Conservation (phyloP, 2,888 invertebrate genomes). For the Philhelius pedissequus region DNA sequence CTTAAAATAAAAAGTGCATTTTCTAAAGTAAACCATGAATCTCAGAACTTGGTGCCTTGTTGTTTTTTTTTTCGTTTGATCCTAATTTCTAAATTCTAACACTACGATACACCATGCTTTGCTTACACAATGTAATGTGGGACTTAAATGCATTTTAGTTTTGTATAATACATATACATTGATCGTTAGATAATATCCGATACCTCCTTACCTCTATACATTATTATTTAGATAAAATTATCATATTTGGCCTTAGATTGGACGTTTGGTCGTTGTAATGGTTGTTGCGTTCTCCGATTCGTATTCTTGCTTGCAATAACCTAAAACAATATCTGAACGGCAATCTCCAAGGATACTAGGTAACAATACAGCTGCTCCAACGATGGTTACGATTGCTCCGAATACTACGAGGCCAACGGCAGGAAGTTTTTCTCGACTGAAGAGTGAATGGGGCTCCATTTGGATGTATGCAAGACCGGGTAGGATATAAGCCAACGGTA, state of each 20-base stretch:
- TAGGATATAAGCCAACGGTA: constrained; percentile 89
- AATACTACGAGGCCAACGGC: constrained; percentile 85
- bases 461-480: constrained; percentile 89
- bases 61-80: not conserved
- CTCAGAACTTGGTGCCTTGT: constrained; percentile 54
- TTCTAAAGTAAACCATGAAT: constrained; percentile 26
- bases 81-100: not conserved
- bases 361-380: constrained; percentile 77
- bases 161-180: constrained; percentile 10
- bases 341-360: constrained; percentile 78
- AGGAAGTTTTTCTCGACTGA: constrained; percentile 85
- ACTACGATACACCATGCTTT: not conserved
- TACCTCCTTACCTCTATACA: not conserved
- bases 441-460: constrained; percentile 85
- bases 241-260: constrained; percentile 61
- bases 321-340: constrained; percentile 78
- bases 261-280: constrained; percentile 64
- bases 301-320: constrained; percentile 76
- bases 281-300: constrained; percentile 37
- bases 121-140: not conserved
- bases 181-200: not conserved
- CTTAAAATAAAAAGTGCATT: not conserved
- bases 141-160: constrained; percentile 17
- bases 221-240: not conserved
- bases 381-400: constrained; percentile 80